phyloP scores from a whole-genome alignment of 2,888 invertebrate species.

The Tetranychus piercei region DNA sequence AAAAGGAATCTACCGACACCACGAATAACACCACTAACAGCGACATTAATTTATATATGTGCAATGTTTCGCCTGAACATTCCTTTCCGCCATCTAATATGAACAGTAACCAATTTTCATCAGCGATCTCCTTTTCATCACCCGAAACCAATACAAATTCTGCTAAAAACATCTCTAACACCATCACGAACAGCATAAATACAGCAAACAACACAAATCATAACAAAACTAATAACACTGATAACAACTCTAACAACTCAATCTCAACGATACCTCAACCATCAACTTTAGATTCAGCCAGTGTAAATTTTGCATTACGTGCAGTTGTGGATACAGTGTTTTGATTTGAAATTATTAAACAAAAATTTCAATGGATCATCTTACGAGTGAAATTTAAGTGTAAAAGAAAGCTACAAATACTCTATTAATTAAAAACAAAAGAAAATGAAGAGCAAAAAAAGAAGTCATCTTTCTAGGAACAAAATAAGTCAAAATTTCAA shows the following conservation, averaged over 20 bases:
- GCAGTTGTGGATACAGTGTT: conserved; percentile 8
- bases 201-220: background rate
- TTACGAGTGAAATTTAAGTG: background rate
- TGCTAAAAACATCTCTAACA: background rate
- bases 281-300: conserved; percentile 8
- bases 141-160: conserved; percentile 24
- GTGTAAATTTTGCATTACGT: conserved; percentile 8
- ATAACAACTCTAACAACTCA: background rate
- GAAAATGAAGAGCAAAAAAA: background rate
- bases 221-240: background rate
- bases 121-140: conserved; percentile 18
- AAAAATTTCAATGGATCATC: background rate
- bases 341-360: background rate
- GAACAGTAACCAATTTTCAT: background rate
- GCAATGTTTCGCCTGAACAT: conserved; percentile 28
- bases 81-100: conserved; percentile 29
- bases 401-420: conserved; percentile 1
- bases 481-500: background rate
- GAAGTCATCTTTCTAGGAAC: background rate
- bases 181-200: background rate
- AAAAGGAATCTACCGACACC: conserved; percentile 27
- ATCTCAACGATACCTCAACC: conserved; percentile 3
- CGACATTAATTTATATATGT: conserved; percentile 15
- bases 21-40: conserved; percentile 24
- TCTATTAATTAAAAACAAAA: background rate